Evolutionary conservation across 2,113 vertebrate genomes (phyloP).

Genomic region (Cinclus mexicanus): DNA sequence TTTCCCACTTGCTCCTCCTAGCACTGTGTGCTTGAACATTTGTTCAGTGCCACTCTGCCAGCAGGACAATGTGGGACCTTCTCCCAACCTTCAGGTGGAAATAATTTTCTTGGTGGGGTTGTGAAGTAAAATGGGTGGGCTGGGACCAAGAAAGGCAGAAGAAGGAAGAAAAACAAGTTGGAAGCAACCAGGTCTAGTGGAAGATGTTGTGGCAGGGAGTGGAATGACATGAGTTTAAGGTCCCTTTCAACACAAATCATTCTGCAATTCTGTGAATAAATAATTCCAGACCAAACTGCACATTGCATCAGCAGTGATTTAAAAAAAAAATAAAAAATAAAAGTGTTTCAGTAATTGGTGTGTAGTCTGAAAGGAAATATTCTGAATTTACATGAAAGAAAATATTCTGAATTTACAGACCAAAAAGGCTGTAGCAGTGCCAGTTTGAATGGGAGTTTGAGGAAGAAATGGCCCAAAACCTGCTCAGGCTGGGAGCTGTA

Average conservation of each 20-base stretch:
- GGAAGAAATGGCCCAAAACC: background rate
- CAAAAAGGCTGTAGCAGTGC: background rate
- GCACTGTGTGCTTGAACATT: background rate
- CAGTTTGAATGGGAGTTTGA: background rate
- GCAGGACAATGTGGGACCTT: background rate
- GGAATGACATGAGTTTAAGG: background rate
- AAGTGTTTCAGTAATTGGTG: background rate
- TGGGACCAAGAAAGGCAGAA: background rate
- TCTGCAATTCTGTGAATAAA: background rate
- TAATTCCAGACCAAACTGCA: background rate
- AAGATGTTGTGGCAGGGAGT: accelerated
- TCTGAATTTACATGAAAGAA: background rate
- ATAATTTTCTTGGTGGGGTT: accelerated
- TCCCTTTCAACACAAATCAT: background rate
- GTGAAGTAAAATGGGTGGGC: background rate
- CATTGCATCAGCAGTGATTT: accelerated
- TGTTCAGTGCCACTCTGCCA: background rate
- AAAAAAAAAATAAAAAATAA: background rate
- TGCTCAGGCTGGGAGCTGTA: background rate
- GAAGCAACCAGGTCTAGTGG: background rate
- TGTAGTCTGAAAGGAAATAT: background rate
- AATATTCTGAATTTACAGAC: background rate
- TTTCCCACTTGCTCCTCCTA: background rate
- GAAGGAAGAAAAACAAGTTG: background rate
- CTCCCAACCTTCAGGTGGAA: background rate